Conservation (phyloP, 2,113 vertebrate species). For the Lycaon pictus region DNA sequence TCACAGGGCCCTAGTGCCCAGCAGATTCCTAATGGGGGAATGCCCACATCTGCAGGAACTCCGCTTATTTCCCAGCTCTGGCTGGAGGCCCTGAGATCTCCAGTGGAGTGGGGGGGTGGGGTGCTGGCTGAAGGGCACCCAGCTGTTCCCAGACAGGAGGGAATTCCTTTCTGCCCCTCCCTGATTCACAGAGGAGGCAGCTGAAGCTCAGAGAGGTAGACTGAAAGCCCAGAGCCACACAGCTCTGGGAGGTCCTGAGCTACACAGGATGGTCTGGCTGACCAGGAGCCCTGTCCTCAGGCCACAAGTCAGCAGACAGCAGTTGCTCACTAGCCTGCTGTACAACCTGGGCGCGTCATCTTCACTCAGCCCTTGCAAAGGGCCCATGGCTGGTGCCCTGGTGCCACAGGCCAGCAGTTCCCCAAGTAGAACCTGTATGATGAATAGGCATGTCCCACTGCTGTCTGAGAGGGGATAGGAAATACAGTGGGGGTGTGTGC, state of each 20-base stretch:
- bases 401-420: not conserved
- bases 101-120: not conserved
- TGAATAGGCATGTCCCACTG: not conserved
- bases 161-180: not conserved
- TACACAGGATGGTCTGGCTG: not conserved
- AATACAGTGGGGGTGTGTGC: not conserved
- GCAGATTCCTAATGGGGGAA: not conserved
- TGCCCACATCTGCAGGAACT: not conserved
- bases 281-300: not conserved
- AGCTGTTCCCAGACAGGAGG: not conserved
- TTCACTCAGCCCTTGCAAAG: not conserved
- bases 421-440: not conserved
- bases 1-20: not conserved
- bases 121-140: not conserved
- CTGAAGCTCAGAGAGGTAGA: not conserved
- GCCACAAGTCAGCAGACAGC: not conserved
- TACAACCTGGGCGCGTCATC: not conserved
- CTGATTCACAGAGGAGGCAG: not conserved
- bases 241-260: not conserved
- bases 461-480: not conserved
- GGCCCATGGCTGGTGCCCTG: not conserved
- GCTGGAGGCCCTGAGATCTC: not conserved
- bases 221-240: not conserved
- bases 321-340: rapidly evolving
- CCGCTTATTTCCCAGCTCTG: not conserved